Conservation (phyloP, 2,113 vertebrate genomes). For the Calyptomena viridis region DNA sequence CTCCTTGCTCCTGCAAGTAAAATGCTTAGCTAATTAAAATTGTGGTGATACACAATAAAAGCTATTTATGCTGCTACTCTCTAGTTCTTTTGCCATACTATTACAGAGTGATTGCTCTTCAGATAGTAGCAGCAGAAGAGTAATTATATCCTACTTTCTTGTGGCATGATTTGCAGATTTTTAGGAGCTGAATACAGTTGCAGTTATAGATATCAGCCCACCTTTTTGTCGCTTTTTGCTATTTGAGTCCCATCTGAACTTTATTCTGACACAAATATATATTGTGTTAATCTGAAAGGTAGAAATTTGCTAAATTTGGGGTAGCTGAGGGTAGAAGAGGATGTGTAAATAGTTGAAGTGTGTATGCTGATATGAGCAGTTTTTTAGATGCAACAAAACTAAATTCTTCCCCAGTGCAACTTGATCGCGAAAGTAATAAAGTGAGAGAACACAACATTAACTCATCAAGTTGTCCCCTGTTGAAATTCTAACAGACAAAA, state of each 20-base stretch:
- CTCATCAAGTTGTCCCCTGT: neutral
- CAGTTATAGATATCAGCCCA: neutral
- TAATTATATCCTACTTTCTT: neutral
- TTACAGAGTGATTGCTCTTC: neutral
- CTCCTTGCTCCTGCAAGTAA: neutral
- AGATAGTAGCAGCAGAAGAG: neutral
- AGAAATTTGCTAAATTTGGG: neutral
- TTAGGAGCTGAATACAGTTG: neutral
- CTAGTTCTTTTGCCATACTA: neutral
- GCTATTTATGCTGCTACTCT: neutral
- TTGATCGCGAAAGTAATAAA: slow-evolving; percentile 41
- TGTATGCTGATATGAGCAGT: neutral
- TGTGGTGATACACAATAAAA: neutral
- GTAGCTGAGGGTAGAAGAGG: neutral
- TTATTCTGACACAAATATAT: neutral
- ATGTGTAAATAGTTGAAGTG: neutral
- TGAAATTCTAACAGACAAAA: slow-evolving; percentile 27
- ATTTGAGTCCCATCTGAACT: neutral
- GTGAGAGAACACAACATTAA: slow-evolving; percentile 24
- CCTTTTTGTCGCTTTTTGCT: neutral
- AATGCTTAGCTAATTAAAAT: neutral
- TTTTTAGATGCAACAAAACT: neutral
- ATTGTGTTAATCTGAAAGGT: neutral
- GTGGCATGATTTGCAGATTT: neutral
- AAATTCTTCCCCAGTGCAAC: neutral